Evolutionary conservation across 2,113 vertebrate species (phyloP), one percentile per base, ranked within the genome.

Genomic region (Tachycineta bicolor): DNA sequence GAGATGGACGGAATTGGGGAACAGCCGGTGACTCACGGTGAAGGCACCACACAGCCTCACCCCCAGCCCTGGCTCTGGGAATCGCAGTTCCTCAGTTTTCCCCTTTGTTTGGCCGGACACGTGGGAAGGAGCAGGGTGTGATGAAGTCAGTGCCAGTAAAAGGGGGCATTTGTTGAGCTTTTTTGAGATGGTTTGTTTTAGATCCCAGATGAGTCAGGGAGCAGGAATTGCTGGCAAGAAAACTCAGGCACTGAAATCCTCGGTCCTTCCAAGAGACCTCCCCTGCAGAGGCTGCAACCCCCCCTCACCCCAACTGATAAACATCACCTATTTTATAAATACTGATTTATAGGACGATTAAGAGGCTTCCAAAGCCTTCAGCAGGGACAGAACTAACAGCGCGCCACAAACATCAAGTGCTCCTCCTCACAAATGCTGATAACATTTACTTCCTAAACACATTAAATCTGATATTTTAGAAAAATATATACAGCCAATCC

Each of bases 81-180:
- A 77, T 50, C 49, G 83, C 73, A 24, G 63, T 22, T 75, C 63
- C 58, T 58, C 91, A 24, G 67, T 21, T 49, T 70, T 52, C 41
- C 20, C 39, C 88, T 96, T 96, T 97, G 96, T 97, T 43, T 14
- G 63, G 62, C 87, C 43, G 10, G 87, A 56, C 68, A 26, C 12
- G 97, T 98, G 96, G 98, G 98, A 97, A 97, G 98, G 94, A 94
- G 86, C 90, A 92, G 97, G 91, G 93, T 93, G 96, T 63, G 93
- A 95, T 55, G 93, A 53, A 95, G 93, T 50, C 79, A 84, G 93
- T 31, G 95, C 75, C 90, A 80, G 25, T 76, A 46, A 96, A 97
- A 96, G 96, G 93, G 80, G 63, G 77, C 95, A 94, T 95, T 98
- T 94, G 93, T 75, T 78, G 81, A 83, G 15, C 56, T 95, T 90